These are phyloP conservation scores for Noctua janthina DNA, from an alignment of 2,888 invertebrate genomes.

Conservation along the genomic window DNA sequence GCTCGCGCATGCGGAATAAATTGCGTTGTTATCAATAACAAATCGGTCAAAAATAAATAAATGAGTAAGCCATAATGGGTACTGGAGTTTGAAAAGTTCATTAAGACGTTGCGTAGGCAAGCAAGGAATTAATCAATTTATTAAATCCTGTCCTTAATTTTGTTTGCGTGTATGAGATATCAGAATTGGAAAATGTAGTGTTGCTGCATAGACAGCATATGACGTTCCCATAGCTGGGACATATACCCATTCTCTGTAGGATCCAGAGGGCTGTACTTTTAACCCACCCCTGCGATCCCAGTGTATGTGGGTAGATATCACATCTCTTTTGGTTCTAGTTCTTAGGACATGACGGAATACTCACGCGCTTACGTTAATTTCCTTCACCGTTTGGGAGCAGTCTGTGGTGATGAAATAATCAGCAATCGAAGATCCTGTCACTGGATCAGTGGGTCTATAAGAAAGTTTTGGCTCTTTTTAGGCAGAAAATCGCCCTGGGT, in stretches of 20 bases:
- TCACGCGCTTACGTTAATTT: neutral
- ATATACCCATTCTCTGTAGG: neutral
- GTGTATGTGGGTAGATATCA: no score
- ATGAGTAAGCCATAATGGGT: neutral
- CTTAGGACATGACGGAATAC: neutral
- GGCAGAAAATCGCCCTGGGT: neutral
- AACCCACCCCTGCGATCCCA: neutral
- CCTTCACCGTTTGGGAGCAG: neutral
- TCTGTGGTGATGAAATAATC: no score
- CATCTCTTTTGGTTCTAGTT: no score
- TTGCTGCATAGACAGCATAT: neutral
- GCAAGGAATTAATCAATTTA: neutral
- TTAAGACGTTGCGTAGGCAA: neutral
- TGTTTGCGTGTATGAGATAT: neutral
- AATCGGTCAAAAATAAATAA: neutral
- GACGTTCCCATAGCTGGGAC: neutral
- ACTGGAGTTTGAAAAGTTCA: neutral
- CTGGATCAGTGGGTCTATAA: neutral
- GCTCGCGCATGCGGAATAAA: conserved; percentile 5
- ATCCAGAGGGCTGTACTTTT: neutral
- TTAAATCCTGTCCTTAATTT: neutral
- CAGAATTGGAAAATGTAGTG: no score
- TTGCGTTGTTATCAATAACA: conserved; percentile 1
- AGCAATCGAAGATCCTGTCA: neutral
- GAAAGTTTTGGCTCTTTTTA: neutral